phyloP scores from a whole-genome alignment of 2,888 invertebrate genomes.

The Stenolophus ochropezus region DNA sequence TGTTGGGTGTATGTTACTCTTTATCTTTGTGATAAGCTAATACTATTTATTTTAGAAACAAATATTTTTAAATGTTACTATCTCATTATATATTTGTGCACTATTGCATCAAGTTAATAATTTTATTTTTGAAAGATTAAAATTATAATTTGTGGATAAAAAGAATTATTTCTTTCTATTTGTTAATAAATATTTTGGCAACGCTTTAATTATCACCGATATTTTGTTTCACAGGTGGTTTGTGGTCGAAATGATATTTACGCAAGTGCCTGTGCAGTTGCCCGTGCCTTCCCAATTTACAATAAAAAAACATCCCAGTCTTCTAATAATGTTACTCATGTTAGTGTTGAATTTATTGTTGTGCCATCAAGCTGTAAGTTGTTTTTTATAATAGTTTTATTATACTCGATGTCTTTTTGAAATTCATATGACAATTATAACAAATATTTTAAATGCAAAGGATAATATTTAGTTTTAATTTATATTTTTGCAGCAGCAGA shows the following conservation, averaged over 20 bases:
- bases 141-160: not conserved
- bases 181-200: too few species aligned
- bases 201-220: too few species aligned
- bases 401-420: too few species aligned
- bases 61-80: constrained; percentile 8
- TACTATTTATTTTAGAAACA: constrained; percentile 26
- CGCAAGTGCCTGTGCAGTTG: constrained; percentile 88
- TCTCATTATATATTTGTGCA: not conserved
- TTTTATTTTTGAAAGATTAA: not conserved
- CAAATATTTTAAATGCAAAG: too few species aligned
- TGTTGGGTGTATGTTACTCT: not conserved
- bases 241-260: constrained; percentile 86
- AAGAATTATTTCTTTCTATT: not conserved
- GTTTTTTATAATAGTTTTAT: not conserved
- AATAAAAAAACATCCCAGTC: constrained; percentile 74
- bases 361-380: constrained; percentile 66
- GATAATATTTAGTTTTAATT: not conserved
- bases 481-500: constrained; percentile 66
- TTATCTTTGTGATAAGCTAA: constrained; percentile 29
- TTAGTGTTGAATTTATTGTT: constrained; percentile 76
- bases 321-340: constrained; percentile 67
- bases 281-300: constrained; percentile 87
- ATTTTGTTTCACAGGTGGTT: constrained; percentile 76
- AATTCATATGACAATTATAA: too few species aligned
- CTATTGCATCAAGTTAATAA: not conserved